Evolutionary conservation across 2,888 invertebrate species (phyloP), one percentile per base, ranked within the genome.

Genomic region (Diarsia mendica): DNA sequence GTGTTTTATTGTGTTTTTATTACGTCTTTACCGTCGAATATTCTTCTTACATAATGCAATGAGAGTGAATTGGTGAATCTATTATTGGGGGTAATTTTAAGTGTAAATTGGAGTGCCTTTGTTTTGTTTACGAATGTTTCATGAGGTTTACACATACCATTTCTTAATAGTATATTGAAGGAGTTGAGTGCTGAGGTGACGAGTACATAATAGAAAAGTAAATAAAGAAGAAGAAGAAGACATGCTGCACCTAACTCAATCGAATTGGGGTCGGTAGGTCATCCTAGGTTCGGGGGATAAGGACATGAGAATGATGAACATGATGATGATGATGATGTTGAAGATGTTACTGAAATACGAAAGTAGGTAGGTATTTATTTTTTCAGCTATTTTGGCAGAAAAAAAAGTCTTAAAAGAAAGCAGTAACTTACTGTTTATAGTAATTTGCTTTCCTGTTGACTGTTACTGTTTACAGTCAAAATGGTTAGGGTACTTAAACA

Each of bases 1-100:
- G 58, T 58, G 61, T 77, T 77, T 78, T 72, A 63, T 67, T 66
- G 39, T 60, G n/a, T 66, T 64, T 74, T 82, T 77, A 82, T 63
- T 65, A 58, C 48, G n/a, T 60, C 53, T 66, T 39, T 68, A 53
- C 61, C 33, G 69, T 48, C 20, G 15, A 68, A 75, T 82, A 11
- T 18, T 69, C n/a, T 60, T 20, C 20, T 64, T 51, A 69, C 33
- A 51, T 79, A 68, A 65, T 79, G 28, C 66, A 79, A 15, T 53
- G 48, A 46, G 58, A 53, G n/a, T 67, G 69, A 33, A 51, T 66
- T 53, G 20, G 13, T n/a, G 28, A 28, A 65, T 53, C 15, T 48
- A 64, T 48, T 68, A 55, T 39, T 23, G 49, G 15, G 13, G 4
- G n/a, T 67, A 28, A n/a, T 67, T 64, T 64, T 39, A 44, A 65